phyloP scores from a whole-genome alignment of 2,888 invertebrate genomes.

The Ectemnius continuus region DNA sequence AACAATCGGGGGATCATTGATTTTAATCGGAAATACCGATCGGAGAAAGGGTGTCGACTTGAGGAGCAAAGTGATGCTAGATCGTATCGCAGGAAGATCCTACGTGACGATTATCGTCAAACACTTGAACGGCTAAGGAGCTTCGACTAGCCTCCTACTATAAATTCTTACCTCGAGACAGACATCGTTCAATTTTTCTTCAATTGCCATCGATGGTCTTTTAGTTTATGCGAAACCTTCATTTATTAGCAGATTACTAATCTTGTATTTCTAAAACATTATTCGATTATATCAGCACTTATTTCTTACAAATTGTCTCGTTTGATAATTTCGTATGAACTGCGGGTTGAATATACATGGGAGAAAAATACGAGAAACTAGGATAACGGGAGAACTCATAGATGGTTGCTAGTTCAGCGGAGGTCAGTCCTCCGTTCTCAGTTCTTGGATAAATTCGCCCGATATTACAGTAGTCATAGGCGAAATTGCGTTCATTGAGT shows the following conservation, averaged over 20 bases:
- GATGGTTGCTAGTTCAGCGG: background rate
- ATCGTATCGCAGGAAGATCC: constrained; percentile 55
- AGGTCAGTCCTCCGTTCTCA: constrained; percentile 39
- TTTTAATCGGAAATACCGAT: constrained; percentile 37
- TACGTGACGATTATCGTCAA: constrained; percentile 63
- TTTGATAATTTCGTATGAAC: too few relatives aligned
- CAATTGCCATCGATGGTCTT: too few relatives aligned
- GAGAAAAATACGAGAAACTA: too few relatives aligned
- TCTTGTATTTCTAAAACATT: too few relatives aligned
- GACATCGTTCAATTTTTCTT: too few relatives aligned
- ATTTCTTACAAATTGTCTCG: too few relatives aligned
- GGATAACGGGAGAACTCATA: too few relatives aligned
- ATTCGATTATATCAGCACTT: too few relatives aligned
- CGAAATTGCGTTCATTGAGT: constrained; percentile 54
- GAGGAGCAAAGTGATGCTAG: constrained; percentile 36
- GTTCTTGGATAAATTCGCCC: constrained; percentile 44
- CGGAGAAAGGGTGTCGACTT: constrained; percentile 18
- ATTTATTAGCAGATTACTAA: too few relatives aligned
- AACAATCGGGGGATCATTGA: constrained; percentile 43
- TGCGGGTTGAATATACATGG: too few relatives aligned
- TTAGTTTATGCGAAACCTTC: too few relatives aligned
- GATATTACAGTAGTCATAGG: constrained; percentile 32
- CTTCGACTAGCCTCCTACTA: constrained; percentile 13
- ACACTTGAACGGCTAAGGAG: constrained; percentile 53
- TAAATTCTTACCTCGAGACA: constrained; percentile 30